These are phyloP conservation scores for Taurulus bubalis DNA, from an alignment of 2,113 vertebrate species.

Conservation along the genomic window DNA sequence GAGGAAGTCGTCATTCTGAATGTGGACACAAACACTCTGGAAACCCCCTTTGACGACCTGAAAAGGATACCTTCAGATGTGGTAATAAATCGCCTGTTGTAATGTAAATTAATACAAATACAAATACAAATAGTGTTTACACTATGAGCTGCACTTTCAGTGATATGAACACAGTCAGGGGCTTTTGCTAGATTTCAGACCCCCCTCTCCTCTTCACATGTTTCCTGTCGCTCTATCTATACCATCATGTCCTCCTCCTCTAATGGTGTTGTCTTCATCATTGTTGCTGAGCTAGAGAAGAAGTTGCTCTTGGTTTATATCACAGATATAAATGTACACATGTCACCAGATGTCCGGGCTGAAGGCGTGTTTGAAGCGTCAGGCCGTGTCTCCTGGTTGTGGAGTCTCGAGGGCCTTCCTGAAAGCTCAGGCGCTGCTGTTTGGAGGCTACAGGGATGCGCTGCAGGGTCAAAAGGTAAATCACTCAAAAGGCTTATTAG, in stretches of 20 bases:
- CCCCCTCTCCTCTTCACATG: not conserved
- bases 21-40: conserved; percentile 89
- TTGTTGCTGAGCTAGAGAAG: not conserved
- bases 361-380: conserved; percentile 86
- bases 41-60: conserved; percentile 88
- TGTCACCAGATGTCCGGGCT: conserved; percentile 84
- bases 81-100: conserved; percentile 79
- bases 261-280: not conserved
- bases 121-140: not conserved
- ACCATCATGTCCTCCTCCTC: not conserved
- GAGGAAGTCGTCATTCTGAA: conserved; percentile 93
- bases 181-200: not conserved
- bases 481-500: not conserved
- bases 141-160: not conserved
- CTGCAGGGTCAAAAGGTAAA: conserved; percentile 75
- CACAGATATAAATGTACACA: not conserved
- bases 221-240: not conserved
- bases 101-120: conserved; percentile 20
- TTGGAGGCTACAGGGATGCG: conserved; percentile 89
- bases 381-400: conserved; percentile 85
- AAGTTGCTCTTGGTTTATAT: not conserved
- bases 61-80: conserved; percentile 88
- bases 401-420: conserved; percentile 90
- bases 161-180: not conserved
- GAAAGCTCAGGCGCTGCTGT: conserved; percentile 88